Conservation (phyloP, 2,113 vertebrate genomes). For the Microtus ochrogaster region DNA sequence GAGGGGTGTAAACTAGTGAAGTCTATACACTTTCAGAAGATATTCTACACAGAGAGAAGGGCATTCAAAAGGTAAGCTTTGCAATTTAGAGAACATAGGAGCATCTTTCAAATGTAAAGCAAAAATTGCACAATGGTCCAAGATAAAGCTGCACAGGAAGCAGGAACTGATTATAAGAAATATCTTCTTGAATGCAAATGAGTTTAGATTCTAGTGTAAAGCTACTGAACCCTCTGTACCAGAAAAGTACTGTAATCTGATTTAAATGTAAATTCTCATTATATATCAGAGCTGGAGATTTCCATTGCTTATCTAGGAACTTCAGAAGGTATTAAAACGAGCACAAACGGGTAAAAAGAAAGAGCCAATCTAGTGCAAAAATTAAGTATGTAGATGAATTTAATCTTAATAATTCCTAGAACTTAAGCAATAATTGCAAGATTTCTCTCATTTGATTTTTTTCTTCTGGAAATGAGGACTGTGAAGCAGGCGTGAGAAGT, state of each 20-base stretch:
- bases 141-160: neutral
- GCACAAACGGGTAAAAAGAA: neutral
- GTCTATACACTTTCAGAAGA: neutral
- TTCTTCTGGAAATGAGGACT: neutral
- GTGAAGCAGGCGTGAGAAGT: neutral
- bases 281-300: neutral
- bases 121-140: neutral
- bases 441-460: neutral
- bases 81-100: neutral
- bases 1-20: neutral
- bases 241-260: neutral
- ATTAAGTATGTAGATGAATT: neutral
- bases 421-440: neutral
- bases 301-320: neutral
- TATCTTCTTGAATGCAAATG: neutral
- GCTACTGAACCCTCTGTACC: neutral
- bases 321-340: neutral
- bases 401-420: neutral
- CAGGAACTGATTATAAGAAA: neutral
- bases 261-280: slow-evolving; percentile 25
- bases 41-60: neutral
- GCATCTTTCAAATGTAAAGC: slow-evolving; percentile 34
- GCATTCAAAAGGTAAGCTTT: neutral
- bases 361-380: neutral
- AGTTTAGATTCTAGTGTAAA: neutral